These are phyloP conservation scores for Vesta saturnalis DNA, from an alignment of 2,888 invertebrate genomes.

Conservation along the genomic window DNA sequence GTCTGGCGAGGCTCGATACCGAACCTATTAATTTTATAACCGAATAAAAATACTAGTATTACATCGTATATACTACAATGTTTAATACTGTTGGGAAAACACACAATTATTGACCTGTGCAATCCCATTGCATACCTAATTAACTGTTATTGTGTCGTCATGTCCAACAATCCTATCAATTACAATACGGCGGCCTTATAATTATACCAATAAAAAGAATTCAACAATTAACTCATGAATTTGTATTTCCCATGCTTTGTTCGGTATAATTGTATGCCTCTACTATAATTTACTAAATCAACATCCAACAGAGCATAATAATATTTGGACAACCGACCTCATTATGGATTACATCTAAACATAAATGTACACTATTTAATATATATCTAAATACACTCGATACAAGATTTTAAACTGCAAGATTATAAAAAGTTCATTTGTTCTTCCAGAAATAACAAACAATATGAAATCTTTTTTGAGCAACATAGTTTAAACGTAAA, in stretches of 20 bases:
- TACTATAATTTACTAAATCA: background rate
- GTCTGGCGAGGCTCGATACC: conserved; percentile 51
- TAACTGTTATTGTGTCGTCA: conserved; percentile 38
- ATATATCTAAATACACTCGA: no score
- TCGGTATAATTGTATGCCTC: background rate
- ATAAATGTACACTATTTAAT: background rate
- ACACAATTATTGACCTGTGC: conserved; percentile 35
- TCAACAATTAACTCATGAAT: conserved; percentile 15
- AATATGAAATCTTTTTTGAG: no score
- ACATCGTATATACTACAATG: conserved; percentile 41
- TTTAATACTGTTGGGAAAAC: conserved; percentile 38
- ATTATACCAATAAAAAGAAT: conserved; percentile 25
- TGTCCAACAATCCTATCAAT: conserved; percentile 33
- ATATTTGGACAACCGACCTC: conserved; percentile 6
- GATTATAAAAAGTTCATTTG: no score
- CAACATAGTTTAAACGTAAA: no score
- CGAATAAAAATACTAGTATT: conserved; percentile 51
- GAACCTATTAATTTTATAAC: conserved; percentile 51
- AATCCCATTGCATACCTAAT: conserved; percentile 35
- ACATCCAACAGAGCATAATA: conserved; percentile 7
- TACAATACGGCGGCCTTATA: conserved; percentile 31
- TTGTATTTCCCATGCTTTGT: conserved; percentile 20
- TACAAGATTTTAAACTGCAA: no score
- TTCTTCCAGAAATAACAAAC: no score
- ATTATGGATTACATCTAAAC: background rate